These are phyloP conservation scores for Heliconius congener DNA, from an alignment of 1,140 invertebrate genomes.

Conservation along the genomic window DNA sequence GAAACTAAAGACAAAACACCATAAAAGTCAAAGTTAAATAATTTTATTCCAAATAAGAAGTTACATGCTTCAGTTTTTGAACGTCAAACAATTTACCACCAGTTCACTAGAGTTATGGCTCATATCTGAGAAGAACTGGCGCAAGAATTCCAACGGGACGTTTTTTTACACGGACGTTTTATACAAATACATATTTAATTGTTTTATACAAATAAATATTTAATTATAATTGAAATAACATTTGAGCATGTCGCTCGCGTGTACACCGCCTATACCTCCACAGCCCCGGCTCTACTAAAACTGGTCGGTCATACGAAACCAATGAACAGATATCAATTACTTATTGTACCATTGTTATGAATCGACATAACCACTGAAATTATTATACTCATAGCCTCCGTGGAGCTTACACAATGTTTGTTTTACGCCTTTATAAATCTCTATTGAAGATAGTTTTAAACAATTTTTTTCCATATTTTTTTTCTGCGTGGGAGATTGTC, in stretches of 20 bases:
- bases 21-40: no score
- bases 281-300: slow-evolving; percentile 21
- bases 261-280: not conserved
- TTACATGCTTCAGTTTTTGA: no score
- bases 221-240: no score
- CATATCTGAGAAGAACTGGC: no score
- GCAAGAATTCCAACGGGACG: no score
- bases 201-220: no score
- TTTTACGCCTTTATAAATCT: slow-evolving; percentile 32
- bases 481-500: slow-evolving; percentile 58
- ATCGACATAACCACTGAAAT: slow-evolving; percentile 14
- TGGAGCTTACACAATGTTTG: slow-evolving; percentile 21
- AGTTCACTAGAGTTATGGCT: no score
- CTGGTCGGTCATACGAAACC: slow-evolving; percentile 60
- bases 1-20: no score
- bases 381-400: slow-evolving; percentile 2
- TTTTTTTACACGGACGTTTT: no score
- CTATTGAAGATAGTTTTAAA: slow-evolving; percentile 20
- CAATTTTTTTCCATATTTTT: not conserved
- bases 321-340: slow-evolving; percentile 68
- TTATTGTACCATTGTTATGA: slow-evolving; percentile 54
- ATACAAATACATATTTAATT: no score
- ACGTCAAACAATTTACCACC: no score
- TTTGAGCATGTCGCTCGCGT: not conserved
- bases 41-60: no score